Evolutionary conservation across 2,113 vertebrate genomes (phyloP).

Genomic region (Ophthalmolycus amberensis): DNA sequence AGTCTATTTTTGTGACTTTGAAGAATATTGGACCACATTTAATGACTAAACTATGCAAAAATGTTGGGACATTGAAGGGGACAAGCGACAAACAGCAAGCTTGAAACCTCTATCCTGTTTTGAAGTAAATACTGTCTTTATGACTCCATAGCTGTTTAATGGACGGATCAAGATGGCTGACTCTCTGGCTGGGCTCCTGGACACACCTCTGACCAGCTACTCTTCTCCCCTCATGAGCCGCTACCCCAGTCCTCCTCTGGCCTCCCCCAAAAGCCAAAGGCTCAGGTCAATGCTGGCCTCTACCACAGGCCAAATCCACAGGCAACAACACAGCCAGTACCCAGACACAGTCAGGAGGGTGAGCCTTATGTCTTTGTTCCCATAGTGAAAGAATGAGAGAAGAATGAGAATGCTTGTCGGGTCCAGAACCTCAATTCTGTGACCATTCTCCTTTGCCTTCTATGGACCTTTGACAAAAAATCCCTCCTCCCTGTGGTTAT

Average conservation of each 20-base stretch:
- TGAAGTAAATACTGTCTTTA: not conserved
- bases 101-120: not conserved
- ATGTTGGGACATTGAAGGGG: too few relatives aligned
- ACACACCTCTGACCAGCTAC: constrained; percentile 30
- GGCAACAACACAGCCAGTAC: not conserved
- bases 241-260: constrained; percentile 10
- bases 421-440: too few relatives aligned
- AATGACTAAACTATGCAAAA: too few relatives aligned
- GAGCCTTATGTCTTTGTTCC: constrained; percentile 2
- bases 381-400: not conserved
- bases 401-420: not conserved
- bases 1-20: too few relatives aligned
- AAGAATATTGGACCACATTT: too few relatives aligned
- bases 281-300: constrained; percentile 2
- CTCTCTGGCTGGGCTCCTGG: not conserved
- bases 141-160: constrained; percentile 72
- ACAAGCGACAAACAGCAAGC: not conserved
- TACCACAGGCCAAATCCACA: not conserved
- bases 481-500: too few relatives aligned
- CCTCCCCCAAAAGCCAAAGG: constrained; percentile 1
- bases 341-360: constrained; percentile 37
- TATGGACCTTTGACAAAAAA: too few relatives aligned
- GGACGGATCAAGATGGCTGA: constrained; percentile 63
- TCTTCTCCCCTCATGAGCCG: constrained; percentile 40
- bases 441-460: too few relatives aligned